Conservation (phyloP, 2,797 vertebrate species). For the Melanogrammus aeglefinus region DNA sequence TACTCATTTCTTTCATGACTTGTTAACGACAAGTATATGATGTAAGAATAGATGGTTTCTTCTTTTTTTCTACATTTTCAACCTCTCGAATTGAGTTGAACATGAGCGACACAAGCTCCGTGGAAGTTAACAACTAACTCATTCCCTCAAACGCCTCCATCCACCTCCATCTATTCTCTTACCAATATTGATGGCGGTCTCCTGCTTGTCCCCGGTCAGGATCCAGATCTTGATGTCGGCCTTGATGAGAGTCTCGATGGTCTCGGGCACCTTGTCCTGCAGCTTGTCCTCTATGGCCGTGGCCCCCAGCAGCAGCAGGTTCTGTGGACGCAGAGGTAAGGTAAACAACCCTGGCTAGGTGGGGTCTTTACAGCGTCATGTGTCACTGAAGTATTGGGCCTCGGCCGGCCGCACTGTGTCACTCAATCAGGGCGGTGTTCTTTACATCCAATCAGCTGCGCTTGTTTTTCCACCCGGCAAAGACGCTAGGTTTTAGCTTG, state of each 20-base stretch:
- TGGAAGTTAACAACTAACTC: no score
- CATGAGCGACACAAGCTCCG: no score
- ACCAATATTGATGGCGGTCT: slow-evolving; percentile 99
- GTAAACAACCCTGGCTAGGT: neutral
- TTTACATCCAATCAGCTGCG: slow-evolving; percentile 49
- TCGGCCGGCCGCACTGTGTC: slow-evolving; percentile 33
- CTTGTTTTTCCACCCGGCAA: slow-evolving; percentile 51
- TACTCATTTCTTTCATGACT: no score
- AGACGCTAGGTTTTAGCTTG: slow-evolving; percentile 37
- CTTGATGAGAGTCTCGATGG: slow-evolving; percentile 96
- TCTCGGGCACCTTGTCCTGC: slow-evolving; percentile 97
- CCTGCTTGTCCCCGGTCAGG: slow-evolving; percentile 98
- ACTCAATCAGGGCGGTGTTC: slow-evolving; percentile 38
- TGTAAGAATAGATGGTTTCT: neutral
- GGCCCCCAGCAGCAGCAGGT: slow-evolving; percentile 94
- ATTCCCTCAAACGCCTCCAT: no score
- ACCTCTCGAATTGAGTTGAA: neutral
- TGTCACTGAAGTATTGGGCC: slow-evolving; percentile 49
- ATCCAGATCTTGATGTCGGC: slow-evolving; percentile 99
- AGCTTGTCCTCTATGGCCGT: slow-evolving; percentile 98
- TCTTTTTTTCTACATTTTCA: neutral
- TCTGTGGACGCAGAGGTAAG: slow-evolving; percentile 66
- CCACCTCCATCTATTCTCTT: slow-evolving; percentile 34
- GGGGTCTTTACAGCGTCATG: slow-evolving; percentile 46
- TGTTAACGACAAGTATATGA: no score